Conservation (phyloP, 2,113 vertebrate species). For the Gorsachius goisagi region DNA sequence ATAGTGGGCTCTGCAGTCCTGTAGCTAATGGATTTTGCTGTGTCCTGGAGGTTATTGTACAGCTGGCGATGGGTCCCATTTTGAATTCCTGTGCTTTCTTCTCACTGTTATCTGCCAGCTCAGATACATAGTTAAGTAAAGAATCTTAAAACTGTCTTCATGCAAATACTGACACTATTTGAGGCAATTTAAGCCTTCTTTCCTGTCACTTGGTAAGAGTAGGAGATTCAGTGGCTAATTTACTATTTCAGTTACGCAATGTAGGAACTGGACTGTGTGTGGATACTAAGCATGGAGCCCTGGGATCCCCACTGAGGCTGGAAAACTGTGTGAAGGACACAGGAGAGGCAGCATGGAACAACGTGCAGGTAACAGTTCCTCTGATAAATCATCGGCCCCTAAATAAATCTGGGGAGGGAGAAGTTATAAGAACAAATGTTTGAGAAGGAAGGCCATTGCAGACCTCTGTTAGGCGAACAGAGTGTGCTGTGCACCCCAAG, state of each 20-base stretch:
- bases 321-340: conserved; percentile 87
- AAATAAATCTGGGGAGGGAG: neutral
- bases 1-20: neutral
- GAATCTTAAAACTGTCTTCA: neutral
- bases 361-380: conserved; percentile 82
- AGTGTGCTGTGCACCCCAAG: neutral
- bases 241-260: conserved; percentile 82
- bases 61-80: neutral
- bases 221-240: neutral
- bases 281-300: conserved; percentile 88
- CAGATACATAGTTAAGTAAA: neutral
- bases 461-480: neutral
- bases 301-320: conserved; percentile 87
- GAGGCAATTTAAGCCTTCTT: neutral
- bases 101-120: neutral
- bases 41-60: neutral
- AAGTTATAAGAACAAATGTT: neutral
- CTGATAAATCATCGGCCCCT: neutral
- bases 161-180: neutral
- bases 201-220: neutral
- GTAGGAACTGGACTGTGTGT: conserved; percentile 83
- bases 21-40: neutral
- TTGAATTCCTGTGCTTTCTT: neutral
- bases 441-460: neutral
- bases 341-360: conserved; percentile 86